These are phyloP conservation scores for Cepaea hortensis DNA, from an alignment of 2,888 invertebrate genomes.

Conservation along the genomic window DNA sequence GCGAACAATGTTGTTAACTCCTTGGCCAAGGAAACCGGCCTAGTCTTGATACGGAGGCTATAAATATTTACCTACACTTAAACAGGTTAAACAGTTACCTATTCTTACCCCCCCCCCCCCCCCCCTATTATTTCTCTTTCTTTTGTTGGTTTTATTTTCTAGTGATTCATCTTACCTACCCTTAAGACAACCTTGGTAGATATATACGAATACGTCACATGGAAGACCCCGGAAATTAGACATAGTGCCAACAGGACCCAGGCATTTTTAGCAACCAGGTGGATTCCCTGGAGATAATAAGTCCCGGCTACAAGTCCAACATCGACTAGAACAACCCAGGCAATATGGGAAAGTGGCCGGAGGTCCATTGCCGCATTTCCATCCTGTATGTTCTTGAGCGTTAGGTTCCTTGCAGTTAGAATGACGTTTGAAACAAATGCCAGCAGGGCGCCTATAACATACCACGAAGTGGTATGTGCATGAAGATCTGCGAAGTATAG, in stretches of 20 bases:
- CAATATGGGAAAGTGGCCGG: background rate
- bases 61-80: too few relatives aligned
- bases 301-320: background rate
- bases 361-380: background rate
- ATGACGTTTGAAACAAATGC: conserved; percentile 57
- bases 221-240: conserved; percentile 52
- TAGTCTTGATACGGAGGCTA: too few relatives aligned
- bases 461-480: too few relatives aligned
- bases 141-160: too few relatives aligned
- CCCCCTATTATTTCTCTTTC: too few relatives aligned
- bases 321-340: background rate
- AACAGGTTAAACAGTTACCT: too few relatives aligned
- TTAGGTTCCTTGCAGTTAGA: conserved; percentile 54
- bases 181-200: conserved; percentile 53
- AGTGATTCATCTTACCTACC: background rate
- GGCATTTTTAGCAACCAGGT: background rate
- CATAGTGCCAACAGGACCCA: background rate
- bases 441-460: background rate
- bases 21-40: too few relatives aligned
- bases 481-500: too few relatives aligned
- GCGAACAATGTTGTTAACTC: too few relatives aligned
- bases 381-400: conserved; percentile 49
- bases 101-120: too few relatives aligned
- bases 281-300: background rate
- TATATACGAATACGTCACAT: conserved; percentile 57